Percentiles rank a stretch among this genome's conserved stretches.
phyloP scores from a whole-genome alignment of 2,797 vertebrate species.

The Heliangelus exortis region DNA sequence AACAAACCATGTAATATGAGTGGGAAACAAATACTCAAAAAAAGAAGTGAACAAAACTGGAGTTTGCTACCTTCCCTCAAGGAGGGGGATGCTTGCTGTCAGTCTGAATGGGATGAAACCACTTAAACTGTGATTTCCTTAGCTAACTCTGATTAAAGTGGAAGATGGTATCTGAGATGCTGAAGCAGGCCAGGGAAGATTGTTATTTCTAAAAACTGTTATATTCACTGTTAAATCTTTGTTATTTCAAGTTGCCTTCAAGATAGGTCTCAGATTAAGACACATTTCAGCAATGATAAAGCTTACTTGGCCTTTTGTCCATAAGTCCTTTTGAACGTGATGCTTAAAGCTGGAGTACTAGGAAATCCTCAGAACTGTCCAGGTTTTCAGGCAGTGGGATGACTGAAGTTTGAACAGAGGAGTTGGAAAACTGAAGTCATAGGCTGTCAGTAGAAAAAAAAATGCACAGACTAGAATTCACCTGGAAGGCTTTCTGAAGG shows the following conservation, averaged over 20 bases:
- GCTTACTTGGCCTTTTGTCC: background rate
- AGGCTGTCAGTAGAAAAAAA: background rate
- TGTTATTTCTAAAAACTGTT: background rate
- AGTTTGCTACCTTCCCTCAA: background rate
- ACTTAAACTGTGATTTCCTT: background rate
- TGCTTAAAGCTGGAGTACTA: background rate
- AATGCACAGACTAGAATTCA: background rate
- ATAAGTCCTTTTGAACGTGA: background rate
- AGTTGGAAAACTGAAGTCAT: background rate
- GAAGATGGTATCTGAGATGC: background rate
- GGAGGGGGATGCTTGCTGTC: background rate
- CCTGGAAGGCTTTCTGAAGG: background rate
- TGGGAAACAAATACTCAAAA: background rate
- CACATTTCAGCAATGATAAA: background rate
- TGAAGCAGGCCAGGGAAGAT: background rate
- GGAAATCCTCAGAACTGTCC: background rate
- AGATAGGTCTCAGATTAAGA: background rate
- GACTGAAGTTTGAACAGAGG: background rate
- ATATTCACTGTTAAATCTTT: background rate
- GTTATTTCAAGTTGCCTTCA: background rate
- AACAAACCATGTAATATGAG: background rate
- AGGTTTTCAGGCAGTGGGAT: background rate
- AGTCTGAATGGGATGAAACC: background rate
- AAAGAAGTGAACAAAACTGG: background rate
- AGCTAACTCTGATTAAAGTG: background rate